Percentiles rank a stretch among this genome's conserved stretches.
Evolutionary conservation across 2,888 invertebrate species (phyloP).

Genomic region (Melipona beecheii): DNA sequence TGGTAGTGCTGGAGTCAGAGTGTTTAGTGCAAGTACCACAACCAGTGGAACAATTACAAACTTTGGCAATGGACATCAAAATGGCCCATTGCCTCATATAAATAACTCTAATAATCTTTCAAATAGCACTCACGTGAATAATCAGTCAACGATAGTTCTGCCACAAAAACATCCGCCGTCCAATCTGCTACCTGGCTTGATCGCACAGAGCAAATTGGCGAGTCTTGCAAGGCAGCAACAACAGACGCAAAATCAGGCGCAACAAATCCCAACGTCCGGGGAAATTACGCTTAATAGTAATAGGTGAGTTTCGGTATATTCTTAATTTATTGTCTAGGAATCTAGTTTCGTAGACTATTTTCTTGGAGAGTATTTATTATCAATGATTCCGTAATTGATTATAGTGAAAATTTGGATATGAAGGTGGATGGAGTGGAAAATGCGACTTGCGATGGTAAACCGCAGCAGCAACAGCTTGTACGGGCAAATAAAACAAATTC

Average conservation of each 20-base stretch:
- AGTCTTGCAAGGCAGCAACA: conserved; percentile 81
- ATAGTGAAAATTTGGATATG: conserved; percentile 82
- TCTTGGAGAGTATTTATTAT: background rate
- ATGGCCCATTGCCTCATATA: conserved; percentile 76
- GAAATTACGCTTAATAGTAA: conserved; percentile 87
- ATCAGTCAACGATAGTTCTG: conserved; percentile 79
- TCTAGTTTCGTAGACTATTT: background rate
- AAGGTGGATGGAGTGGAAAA: conserved; percentile 81
- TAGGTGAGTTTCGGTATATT: conserved; percentile 83
- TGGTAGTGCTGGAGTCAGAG: conserved; percentile 70
- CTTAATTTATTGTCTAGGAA: background rate
- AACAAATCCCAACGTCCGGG: conserved; percentile 82
- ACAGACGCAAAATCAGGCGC: conserved; percentile 75
- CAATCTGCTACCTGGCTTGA: conserved; percentile 80
- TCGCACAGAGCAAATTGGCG: conserved; percentile 81
- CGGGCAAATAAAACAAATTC: conserved; percentile 85
- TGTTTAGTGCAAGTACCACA: conserved; percentile 69
- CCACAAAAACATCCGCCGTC: conserved; percentile 82
- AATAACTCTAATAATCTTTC: conserved; percentile 77
- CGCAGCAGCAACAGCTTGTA: conserved; percentile 83
- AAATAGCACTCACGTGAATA: conserved; percentile 77
- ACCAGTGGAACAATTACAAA: conserved; percentile 72
- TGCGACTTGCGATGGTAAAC: conserved; percentile 82
- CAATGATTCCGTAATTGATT: conserved; percentile 52
- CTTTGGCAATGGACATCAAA: conserved; percentile 82